Evolutionary conservation across 1,140 invertebrate species (phyloP).

Genomic region (Drosophila mojavensis): DNA sequence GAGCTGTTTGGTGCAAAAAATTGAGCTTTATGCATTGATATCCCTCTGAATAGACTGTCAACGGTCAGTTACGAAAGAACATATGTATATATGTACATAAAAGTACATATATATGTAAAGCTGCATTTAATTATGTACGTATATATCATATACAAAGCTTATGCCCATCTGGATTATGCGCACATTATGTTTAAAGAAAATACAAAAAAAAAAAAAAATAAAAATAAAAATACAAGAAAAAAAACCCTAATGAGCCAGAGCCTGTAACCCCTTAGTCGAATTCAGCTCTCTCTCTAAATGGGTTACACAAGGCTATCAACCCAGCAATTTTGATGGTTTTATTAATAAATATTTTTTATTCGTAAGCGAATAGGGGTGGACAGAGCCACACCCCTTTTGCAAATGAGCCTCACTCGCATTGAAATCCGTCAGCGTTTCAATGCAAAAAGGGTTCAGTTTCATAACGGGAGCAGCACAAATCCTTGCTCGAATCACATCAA

Average conservation of each 20-base stretch:
- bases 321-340: conserved; percentile 40
- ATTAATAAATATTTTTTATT: conserved; percentile 67
- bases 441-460: conserved; percentile 27
- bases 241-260: conserved; percentile 29
- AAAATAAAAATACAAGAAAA: conserved; percentile 9
- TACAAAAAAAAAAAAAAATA: neutral
- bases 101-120: neutral
- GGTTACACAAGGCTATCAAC: conserved; percentile 49
- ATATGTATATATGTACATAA: too few relatives aligned
- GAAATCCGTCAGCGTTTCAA: conserved; percentile 7
- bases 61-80: neutral
- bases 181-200: neutral
- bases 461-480: neutral
- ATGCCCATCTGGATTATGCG: neutral
- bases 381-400: conserved; percentile 52
- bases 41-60: neutral
- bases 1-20: too few relatives aligned
- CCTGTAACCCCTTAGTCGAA: conserved; percentile 2
- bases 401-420: conserved; percentile 40
- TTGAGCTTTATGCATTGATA: too few relatives aligned
- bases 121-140: neutral
- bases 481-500: neutral
- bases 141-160: neutral
- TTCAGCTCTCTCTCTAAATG: conserved; percentile 30
- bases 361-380: conserved; percentile 23